phyloP scores from a whole-genome alignment of 2,888 invertebrate genomes.

The Cataglyphis rosenhaueri region DNA sequence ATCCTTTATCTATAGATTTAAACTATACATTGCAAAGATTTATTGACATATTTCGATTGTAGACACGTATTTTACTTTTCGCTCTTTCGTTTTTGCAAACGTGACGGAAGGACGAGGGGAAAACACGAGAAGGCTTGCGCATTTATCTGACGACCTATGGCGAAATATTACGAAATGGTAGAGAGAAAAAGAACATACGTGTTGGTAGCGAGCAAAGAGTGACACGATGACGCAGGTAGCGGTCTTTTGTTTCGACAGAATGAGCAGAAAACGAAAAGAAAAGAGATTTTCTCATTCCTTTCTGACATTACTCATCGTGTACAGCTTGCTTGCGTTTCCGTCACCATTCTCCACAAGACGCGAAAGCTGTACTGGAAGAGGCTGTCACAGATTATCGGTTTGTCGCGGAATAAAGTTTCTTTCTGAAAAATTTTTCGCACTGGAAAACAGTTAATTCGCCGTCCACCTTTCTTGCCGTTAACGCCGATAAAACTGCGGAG shows the following conservation, averaged over 20 bases:
- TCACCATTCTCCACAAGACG: not conserved
- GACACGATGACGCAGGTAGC: not conserved
- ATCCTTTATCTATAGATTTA: not conserved
- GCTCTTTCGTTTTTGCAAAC: conserved; percentile 8
- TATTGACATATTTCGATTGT: conserved; percentile 11
- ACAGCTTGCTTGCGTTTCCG: not conserved
- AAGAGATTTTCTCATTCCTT: not conserved
- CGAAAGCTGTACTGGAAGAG: conserved; percentile 9
- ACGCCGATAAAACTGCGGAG: conserved; percentile 15
- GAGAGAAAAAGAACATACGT: not conserved
- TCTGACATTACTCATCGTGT: not conserved
- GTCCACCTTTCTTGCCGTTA: not conserved
- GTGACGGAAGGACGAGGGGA: not conserved
- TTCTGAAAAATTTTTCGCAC: conserved; percentile 16
- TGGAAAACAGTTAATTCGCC: conserved; percentile 28
- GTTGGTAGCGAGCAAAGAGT: conserved; percentile 12
- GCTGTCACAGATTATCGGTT: conserved; percentile 33
- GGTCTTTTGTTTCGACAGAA: conserved; percentile 22
- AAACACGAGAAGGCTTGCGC: not conserved
- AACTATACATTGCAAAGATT: conserved; percentile 10
- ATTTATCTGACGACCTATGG: not conserved
- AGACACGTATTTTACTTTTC: conserved; percentile 11
- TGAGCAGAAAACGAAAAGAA: conserved; percentile 20
- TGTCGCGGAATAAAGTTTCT: conserved; percentile 16
- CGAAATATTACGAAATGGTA: conserved; percentile 8